These are phyloP conservation scores for Tylochromis polylepis DNA, from an alignment of 2,113 vertebrate genomes.

Conservation along the genomic window DNA sequence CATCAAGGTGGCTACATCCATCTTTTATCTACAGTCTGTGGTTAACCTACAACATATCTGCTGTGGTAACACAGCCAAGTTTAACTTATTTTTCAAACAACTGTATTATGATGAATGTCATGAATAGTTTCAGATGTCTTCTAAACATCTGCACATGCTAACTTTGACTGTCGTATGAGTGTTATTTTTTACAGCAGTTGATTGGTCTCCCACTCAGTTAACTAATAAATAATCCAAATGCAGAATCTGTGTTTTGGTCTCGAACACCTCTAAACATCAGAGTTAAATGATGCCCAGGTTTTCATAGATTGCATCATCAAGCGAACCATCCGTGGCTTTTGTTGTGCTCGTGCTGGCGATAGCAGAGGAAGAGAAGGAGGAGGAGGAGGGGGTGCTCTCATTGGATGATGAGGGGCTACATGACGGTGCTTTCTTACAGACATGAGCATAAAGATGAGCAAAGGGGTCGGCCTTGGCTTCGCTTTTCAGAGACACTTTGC, in stretches of 20 bases:
- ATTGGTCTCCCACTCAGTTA: too few relatives aligned
- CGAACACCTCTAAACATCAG: not conserved
- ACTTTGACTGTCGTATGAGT: too few relatives aligned
- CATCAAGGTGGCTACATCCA: too few relatives aligned
- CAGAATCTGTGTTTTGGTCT: not conserved
- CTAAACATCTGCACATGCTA: too few relatives aligned
- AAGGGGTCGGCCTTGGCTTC: slow-evolving; percentile 35
- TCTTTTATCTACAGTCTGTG: not conserved
- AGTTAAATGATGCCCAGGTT: slow-evolving; percentile 61
- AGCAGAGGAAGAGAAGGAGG: slow-evolving; percentile 35
- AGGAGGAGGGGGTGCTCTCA: not conserved
- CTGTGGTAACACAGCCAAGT: not conserved
- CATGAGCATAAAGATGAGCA: slow-evolving; percentile 58
- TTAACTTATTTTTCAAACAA: fast-evolving
- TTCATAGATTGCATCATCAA: slow-evolving; percentile 59
- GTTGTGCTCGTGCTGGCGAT: not conserved
- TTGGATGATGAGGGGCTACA: not conserved
- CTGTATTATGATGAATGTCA: fast-evolving
- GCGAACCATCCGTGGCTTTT: not conserved
- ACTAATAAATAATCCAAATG: too few relatives aligned
- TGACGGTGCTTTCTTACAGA: slow-evolving; percentile 27
- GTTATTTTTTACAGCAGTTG: too few relatives aligned
- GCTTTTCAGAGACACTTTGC: not conserved
- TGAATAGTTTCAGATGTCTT: not conserved
- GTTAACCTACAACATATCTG: fast-evolving